Evolutionary conservation across 1,140 invertebrate species (phyloP), one percentile per base, ranked within the genome.

Genomic region (Ostrea denselamellosa): DNA sequence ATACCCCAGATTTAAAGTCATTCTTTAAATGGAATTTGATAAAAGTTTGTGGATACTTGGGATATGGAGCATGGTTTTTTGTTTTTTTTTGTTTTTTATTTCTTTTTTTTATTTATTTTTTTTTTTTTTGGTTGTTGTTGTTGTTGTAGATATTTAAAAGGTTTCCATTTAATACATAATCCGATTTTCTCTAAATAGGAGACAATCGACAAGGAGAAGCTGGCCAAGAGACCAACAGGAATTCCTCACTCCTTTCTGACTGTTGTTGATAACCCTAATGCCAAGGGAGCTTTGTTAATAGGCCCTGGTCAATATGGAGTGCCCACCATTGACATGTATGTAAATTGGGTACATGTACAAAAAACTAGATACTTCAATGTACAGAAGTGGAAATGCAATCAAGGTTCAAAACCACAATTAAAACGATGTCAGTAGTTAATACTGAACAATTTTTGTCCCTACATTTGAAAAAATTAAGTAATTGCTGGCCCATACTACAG

Each of bases 221-320:
- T 86, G 25, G 89, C 91, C 25, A 93, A 93, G 62, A 88, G 91
- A 54, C 91, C 91, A 93, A 99, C 99, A 87, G 99, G 99, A n/a
- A 99, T 99, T 93, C 99, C 99, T 25, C 96, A 97, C 88, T 95
- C 98, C 96, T 99, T 99, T 95, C 98, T 99, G 96, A 95, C 95
- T 0, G 97, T 97, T 54, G 97, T 98, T 8, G 97, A 98, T 93
- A 97, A 98, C 85, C 98, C 98, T 65, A 96, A 97, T 94, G 97
- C 97, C 90, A 98, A 97, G 90, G 98, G 98, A 85, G 98, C 98
- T 68, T 97, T 99, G 96, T 97, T 98, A 95, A 98, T 98, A n/a
- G 97, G 97, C 85, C 97, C 97, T 90, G 98, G 98, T 92, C 97
- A 97, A 84, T 98, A 97, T 96, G 98, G 98, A 92, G 97, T 99